Conservation (phyloP, 1,140 invertebrate species). For the Lineus longissimus region DNA sequence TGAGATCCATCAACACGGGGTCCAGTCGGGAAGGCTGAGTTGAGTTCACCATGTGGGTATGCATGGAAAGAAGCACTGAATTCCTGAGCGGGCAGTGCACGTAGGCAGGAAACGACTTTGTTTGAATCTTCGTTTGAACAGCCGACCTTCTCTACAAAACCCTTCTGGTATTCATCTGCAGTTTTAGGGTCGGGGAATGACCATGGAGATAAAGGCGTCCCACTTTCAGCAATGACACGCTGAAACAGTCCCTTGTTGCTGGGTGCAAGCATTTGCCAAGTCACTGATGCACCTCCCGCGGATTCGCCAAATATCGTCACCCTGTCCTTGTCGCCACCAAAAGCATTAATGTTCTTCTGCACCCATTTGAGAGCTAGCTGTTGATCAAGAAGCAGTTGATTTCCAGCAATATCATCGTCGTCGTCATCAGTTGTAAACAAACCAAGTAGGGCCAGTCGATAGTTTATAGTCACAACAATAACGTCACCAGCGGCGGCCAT, state of each 20-base stretch:
- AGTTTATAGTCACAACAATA: slow-evolving; percentile 57
- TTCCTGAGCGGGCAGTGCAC: too few species aligned
- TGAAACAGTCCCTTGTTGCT: slow-evolving; percentile 8
- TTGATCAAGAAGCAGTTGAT: slow-evolving; percentile 40
- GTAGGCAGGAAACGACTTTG: too few species aligned
- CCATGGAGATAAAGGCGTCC: background rate
- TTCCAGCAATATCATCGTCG: slow-evolving; percentile 15
- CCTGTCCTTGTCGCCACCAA: slow-evolving; percentile 24
- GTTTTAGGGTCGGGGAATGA: too few species aligned
- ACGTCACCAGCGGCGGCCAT: slow-evolving; percentile 47
- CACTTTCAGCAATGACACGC: too few species aligned
- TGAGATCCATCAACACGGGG: too few species aligned
- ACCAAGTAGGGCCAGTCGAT: slow-evolving; percentile 53
- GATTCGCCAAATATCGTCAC: slow-evolving; percentile 34
- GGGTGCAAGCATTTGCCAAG: slow-evolving; percentile 25
- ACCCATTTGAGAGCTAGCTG: slow-evolving; percentile 52
- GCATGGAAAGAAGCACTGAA: too few species aligned
- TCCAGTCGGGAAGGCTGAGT: too few species aligned
- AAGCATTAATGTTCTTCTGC: slow-evolving; percentile 43
- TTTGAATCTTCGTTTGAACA: too few species aligned
- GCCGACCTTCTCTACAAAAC: too few species aligned
- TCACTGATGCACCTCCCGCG: slow-evolving; percentile 24
- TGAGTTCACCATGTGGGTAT: too few species aligned
- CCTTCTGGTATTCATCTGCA: too few species aligned
- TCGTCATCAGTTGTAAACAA: slow-evolving; percentile 59